phyloP scores from a whole-genome alignment of 2,888 invertebrate species.

The Coenonympha glycerion region DNA sequence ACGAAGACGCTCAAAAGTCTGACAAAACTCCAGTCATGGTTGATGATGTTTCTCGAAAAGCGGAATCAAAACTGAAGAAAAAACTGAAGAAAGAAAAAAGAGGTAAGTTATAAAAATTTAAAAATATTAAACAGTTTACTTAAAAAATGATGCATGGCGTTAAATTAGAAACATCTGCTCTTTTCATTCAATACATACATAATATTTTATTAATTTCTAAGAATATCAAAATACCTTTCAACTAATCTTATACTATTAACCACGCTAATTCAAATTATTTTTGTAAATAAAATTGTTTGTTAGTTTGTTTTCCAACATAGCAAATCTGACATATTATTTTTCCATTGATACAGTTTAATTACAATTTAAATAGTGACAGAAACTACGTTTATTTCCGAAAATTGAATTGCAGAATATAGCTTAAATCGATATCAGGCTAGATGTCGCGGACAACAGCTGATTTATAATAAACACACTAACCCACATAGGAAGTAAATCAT shows the following conservation, averaged over 20 bases:
- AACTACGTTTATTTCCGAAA: too few relatives aligned
- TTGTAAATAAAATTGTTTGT: too few relatives aligned
- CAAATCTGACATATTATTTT: too few relatives aligned
- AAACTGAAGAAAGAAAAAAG: conserved; percentile 20
- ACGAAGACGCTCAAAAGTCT: conserved; percentile 24
- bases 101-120: neutral
- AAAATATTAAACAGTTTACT: neutral
- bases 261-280: too few relatives aligned
- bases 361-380: too few relatives aligned
- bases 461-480: neutral
- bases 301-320: too few relatives aligned
- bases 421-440: too few relatives aligned
- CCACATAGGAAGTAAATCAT: neutral
- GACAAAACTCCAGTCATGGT: neutral
- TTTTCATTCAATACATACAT: neutral
- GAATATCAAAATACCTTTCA: too few relatives aligned
- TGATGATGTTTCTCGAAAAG: conserved; percentile 36
- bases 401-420: too few relatives aligned
- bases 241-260: too few relatives aligned
- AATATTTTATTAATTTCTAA: neutral
- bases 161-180: neutral
- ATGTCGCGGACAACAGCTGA: too few relatives aligned
- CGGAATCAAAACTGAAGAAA: conserved; percentile 43
- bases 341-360: too few relatives aligned
- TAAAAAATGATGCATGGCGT: conserved; percentile 61